Conservation (phyloP, 2,113 vertebrate species). For the Centropus bengalensis region DNA sequence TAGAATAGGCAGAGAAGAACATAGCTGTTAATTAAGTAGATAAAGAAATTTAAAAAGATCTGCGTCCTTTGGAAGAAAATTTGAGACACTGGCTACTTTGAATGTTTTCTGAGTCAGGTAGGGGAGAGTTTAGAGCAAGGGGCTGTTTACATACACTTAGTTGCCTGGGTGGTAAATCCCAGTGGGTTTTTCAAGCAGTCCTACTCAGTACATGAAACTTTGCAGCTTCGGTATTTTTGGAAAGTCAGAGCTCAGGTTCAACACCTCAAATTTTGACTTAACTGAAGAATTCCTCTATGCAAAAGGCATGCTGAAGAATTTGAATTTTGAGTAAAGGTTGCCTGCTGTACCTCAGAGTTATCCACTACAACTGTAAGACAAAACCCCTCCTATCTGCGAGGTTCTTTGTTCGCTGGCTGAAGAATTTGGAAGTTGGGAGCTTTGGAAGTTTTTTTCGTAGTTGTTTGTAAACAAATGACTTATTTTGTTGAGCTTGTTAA, state of each 20-base stretch:
- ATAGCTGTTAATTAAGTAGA: not conserved
- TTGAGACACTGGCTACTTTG: not conserved
- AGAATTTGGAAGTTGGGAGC: not conserved
- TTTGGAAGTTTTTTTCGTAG: not conserved
- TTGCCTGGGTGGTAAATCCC: not conserved
- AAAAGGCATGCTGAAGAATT: not conserved
- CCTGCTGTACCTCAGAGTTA: not conserved
- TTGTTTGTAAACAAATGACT: constrained; percentile 25
- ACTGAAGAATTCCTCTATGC: not conserved
- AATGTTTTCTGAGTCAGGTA: not conserved
- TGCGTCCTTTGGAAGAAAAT: not conserved
- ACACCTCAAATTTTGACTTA: not conserved
- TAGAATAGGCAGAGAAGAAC: not conserved
- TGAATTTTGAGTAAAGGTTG: not conserved
- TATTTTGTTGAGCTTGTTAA: constrained; percentile 19
- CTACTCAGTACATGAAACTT: not conserved
- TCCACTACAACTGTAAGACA: not conserved
- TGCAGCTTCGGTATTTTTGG: not conserved
- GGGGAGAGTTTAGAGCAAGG: not conserved
- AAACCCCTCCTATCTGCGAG: not conserved
- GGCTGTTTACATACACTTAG: not conserved
- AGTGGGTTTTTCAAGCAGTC: not conserved
- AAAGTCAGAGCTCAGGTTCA: not conserved
- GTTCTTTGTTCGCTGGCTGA: not conserved
- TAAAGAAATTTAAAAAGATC: not conserved